A percentile compares a stretch with the other conserved stretches of the same genome.
phyloP scores from a whole-genome alignment of 2,797 vertebrate genomes.

The Cirrhinus molitorella region DNA sequence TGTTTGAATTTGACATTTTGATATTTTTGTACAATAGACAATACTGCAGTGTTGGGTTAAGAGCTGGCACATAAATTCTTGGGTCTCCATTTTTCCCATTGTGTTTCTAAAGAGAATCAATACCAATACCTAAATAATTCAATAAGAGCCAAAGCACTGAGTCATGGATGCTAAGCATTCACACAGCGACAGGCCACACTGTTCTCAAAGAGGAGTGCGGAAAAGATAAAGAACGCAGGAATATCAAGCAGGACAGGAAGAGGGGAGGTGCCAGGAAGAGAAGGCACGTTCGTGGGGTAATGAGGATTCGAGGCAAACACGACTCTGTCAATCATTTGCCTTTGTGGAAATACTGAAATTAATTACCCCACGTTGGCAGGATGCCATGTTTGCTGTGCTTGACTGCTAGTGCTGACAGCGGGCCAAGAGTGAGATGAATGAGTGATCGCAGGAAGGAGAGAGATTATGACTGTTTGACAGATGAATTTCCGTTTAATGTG shows the following conservation, averaged over 20 bases:
- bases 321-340: conserved; percentile 56
- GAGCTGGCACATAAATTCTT: not conserved
- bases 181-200: not conserved
- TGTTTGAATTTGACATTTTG: not conserved
- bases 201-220: not conserved
- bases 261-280: conserved; percentile 26
- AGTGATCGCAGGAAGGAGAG: conserved; percentile 38
- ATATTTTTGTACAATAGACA: too few relatives aligned
- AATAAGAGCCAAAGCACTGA: not conserved
- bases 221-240: conserved; percentile 37
- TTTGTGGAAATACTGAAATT: conserved; percentile 51
- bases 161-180: not conserved
- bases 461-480: conserved; percentile 36
- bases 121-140: not conserved
- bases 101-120: conserved; percentile 13
- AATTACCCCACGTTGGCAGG: conserved; percentile 51
- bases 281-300: conserved; percentile 50
- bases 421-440: conserved; percentile 33
- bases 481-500: conserved; percentile 48
- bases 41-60: not conserved
- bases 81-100: not conserved
- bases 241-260: conserved; percentile 49
- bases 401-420: conserved; percentile 53
- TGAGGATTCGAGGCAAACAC: conserved; percentile 46
- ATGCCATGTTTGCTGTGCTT: conserved; percentile 51